A percentile compares a stretch with the other conserved stretches of the same genome.
These are phyloP conservation scores for Sinocyclocheilus grahami DNA, from an alignment of 2,113 vertebrate genomes.

Conservation along the genomic window DNA sequence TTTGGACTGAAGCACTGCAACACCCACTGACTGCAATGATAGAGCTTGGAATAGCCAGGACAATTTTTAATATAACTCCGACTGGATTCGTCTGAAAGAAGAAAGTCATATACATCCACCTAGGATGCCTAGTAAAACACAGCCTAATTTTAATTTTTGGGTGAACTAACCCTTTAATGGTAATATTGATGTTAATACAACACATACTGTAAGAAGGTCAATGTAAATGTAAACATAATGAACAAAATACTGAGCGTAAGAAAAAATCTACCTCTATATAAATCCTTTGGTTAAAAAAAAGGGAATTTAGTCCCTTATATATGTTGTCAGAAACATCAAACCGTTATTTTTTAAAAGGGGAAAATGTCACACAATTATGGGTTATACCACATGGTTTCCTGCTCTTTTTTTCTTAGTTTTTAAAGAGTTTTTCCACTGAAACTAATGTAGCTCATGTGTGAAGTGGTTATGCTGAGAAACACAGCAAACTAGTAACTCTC, in stretches of 20 bases:
- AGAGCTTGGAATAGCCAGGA: no score
- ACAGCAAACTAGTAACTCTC: conserved; percentile 48
- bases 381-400: not conserved
- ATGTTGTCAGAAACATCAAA: not conserved
- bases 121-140: no score
- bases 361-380: not conserved
- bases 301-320: not conserved
- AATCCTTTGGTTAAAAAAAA: not conserved
- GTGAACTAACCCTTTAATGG: not conserved
- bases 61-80: no score
- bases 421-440: conserved; percentile 72
- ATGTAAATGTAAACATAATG: not conserved
- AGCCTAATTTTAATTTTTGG: no score
- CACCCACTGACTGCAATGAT: no score
- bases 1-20: no score
- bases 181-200: not conserved
- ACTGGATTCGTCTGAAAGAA: no score
- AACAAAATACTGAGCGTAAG: not conserved
- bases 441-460: conserved; percentile 77
- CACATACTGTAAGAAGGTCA: not conserved
- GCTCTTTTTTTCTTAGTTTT: conserved; percentile 63
- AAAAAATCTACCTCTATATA: not conserved
- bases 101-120: no score
- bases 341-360: not conserved
- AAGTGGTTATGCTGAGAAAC: conserved; percentile 64